Conservation (phyloP, 2,888 invertebrate genomes). For the Pteria penguin region DNA sequence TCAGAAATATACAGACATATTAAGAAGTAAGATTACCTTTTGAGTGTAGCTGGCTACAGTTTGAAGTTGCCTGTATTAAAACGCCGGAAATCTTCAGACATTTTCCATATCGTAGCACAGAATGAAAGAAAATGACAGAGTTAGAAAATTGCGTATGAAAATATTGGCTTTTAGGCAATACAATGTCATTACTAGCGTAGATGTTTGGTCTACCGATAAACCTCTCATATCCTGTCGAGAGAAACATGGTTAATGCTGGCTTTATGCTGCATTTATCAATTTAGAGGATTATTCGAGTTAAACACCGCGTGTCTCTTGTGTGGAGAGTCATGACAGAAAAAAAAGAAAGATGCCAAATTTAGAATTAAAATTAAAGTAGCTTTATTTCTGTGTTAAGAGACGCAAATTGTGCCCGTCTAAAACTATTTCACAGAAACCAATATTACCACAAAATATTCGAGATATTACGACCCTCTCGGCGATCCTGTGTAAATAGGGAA, state of each 20-base stretch:
- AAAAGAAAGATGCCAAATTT: slow-evolving; percentile 3
- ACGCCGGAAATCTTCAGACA: too few species aligned
- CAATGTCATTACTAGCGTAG: slow-evolving; percentile 28
- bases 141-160: slow-evolving; percentile 42
- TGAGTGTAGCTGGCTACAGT: too few species aligned
- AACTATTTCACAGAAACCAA: slow-evolving; percentile 4
- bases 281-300: background rate
- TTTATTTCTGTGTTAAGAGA: slow-evolving; percentile 14
- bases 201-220: slow-evolving; percentile 26
- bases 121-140: too few species aligned
- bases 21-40: too few species aligned
- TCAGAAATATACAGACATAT: too few species aligned
- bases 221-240: background rate
- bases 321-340: background rate
- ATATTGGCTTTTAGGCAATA: slow-evolving; percentile 24
- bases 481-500: background rate
- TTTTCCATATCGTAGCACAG: too few species aligned
- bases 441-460: slow-evolving; percentile 8
- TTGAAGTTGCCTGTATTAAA: too few species aligned
- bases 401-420: slow-evolving; percentile 12
- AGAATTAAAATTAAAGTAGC: slow-evolving; percentile 23
- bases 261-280: background rate
- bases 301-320: slow-evolving; percentile 15
- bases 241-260: background rate
- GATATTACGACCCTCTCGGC: background rate